Evolutionary conservation across 2,113 vertebrate species (phyloP), one percentile per base, ranked within the genome.

Genomic region (Microtus ochrogaster): DNA sequence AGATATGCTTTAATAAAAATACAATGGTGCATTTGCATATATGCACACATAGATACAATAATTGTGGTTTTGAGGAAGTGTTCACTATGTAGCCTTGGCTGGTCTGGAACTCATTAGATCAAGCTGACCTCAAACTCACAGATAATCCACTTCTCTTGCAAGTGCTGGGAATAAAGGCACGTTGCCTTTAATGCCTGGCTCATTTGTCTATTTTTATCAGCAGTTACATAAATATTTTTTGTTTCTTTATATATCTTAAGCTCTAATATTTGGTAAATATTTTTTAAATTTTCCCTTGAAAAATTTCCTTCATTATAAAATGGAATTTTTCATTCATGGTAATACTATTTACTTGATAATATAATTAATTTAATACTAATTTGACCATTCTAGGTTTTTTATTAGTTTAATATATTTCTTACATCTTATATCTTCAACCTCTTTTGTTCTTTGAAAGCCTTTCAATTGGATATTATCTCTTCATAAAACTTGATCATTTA

Each of bases 291-390:
- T 90, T 47, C 6, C 83, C 3, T 61, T 92, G 49, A n/a, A 91
- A 83, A 94, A 88, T 73, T 86, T 91, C 24, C 6, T 49, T 66
- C 81, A 63, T 78, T 84, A 83, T 55, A 33, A 96, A 92, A 92
- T 83, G 5, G 36, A 3, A 39, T 92, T 82, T 16, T 93, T 89
- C 52, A 70, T 41, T 77, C n/a, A 44, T 92, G 7, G 2, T 70
- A 49, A 78, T 33, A 78, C 30, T 47, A 13, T 30, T 77, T 30
- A 28, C 26, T 78, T 78, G 44, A 49, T 49, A 49, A 41, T 78
- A 14, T 49, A 49, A 19, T 78, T 78, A 33, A 78, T 49, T 78
- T 78, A 49, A 78, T 78, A 78, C 28, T 33, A 78, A 49, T 78
- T 78, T 78, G 76, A 49, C 10, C 2, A 36, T 55, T 52, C 78